These are phyloP conservation scores for Siderastrea siderea DNA, from an alignment of 92 coral and sea anemone genomes.

Conservation along the genomic window DNA sequence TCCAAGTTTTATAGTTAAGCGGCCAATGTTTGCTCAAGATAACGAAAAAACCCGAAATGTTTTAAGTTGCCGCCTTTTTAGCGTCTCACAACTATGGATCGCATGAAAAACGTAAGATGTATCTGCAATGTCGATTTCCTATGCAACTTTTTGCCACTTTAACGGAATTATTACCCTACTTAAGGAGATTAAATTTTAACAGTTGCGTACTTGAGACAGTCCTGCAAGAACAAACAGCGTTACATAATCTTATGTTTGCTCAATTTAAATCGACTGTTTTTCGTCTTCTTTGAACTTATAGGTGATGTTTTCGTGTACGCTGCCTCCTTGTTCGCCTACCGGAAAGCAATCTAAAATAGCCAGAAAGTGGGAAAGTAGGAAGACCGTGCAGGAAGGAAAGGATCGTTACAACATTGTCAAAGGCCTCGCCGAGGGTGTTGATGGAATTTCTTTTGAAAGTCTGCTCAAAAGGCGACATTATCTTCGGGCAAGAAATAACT, in stretches of 20 bases:
- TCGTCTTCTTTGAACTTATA: conserved; percentile 21
- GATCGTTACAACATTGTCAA: conserved; percentile 93
- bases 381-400: conserved; percentile 83
- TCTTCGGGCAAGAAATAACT: conserved; percentile 85
- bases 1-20: not conserved
- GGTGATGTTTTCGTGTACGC: conserved; percentile 94
- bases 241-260: conserved; percentile 6
- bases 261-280: conserved; percentile 5
- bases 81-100: conserved; percentile 9
- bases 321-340: conserved; percentile 82
- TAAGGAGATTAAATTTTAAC: conserved; percentile 46
- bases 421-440: conserved; percentile 93
- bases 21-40: not conserved
- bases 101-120: conserved; percentile 38
- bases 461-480: conserved; percentile 85
- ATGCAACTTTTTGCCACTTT: conserved; percentile 33
- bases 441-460: conserved; percentile 96
- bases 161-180: not conserved
- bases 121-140: not conserved
- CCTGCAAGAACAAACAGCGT: conserved; percentile 1
- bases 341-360: conserved; percentile 79
- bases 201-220: conserved; percentile 1
- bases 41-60: not conserved
- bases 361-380: conserved; percentile 77
- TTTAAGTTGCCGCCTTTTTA: not conserved